Evolutionary conservation across 2,113 vertebrate genomes (phyloP).

Genomic region (Pseudolaguvia tuberculata): DNA sequence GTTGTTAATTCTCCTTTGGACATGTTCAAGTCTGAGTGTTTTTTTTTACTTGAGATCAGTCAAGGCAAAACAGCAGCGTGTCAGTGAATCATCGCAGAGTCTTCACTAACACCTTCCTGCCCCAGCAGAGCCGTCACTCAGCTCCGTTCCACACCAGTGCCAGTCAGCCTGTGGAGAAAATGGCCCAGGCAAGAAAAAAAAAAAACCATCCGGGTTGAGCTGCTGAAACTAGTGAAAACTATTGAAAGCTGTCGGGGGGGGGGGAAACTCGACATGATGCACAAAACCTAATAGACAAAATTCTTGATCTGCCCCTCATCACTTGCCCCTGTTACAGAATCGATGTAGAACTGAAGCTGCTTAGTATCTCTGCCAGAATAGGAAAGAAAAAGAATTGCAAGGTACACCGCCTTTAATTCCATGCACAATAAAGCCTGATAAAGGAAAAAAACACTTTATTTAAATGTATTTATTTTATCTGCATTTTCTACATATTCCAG

Average conservation of each 20-base stretch:
- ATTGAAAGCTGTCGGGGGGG: conserved; percentile 59
- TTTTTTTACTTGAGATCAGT: conserved; percentile 45
- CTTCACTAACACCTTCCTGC: conserved; percentile 46
- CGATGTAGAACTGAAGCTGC: too few species aligned
- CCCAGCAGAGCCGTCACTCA: conserved; percentile 67
- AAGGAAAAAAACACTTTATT: too few species aligned
- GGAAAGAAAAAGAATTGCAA: too few species aligned
- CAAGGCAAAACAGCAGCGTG: conserved; percentile 61
- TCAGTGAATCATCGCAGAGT: conserved; percentile 60
- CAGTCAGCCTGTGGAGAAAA: conserved; percentile 64
- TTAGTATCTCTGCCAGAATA: too few species aligned
- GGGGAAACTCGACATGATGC: conserved; percentile 50
- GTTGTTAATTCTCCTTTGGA: neutral
- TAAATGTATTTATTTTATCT: too few species aligned
- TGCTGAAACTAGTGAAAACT: conserved; percentile 66
- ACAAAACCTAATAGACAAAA: conserved; percentile 64
- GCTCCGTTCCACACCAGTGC: conserved; percentile 70
- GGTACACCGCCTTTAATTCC: too few species aligned
- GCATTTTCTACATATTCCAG: too few species aligned
- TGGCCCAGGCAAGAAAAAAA: conserved; percentile 60
- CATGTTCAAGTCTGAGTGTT: conserved; percentile 36
- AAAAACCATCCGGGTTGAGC: conserved; percentile 54
- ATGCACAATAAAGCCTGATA: too few species aligned
- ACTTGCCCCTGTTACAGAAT: too few species aligned
- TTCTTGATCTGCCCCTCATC: too few species aligned